These are phyloP conservation scores for Piscicola geometra DNA, from an alignment of 2,888 invertebrate genomes.

Conservation along the genomic window DNA sequence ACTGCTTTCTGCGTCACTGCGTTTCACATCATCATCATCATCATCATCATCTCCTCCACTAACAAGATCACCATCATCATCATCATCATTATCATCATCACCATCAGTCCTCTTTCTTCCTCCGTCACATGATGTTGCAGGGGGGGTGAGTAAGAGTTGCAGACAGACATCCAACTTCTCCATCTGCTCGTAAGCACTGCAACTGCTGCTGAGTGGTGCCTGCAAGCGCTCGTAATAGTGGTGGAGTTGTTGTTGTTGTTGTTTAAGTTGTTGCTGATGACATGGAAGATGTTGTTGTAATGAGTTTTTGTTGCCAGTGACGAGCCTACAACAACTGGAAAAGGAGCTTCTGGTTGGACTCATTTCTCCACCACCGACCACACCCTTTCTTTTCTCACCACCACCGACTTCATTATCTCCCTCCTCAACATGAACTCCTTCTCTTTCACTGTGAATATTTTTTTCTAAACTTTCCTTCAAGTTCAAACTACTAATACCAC, in stretches of 20 bases:
- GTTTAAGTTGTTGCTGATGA: neutral
- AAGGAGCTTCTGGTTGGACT: neutral
- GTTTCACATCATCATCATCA: neutral
- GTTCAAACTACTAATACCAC: neutral
- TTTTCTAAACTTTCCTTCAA: no score
- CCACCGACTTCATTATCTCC: neutral
- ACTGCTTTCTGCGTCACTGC: neutral
- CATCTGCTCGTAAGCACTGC: neutral
- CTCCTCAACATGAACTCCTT: neutral
- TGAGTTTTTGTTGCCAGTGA: no score
- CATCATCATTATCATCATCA: slow-evolving; percentile 30
- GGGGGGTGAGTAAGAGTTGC: no score
- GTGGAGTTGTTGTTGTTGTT: neutral
- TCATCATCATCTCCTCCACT: neutral
- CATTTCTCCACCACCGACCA: neutral
- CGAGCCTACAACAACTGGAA: no score
- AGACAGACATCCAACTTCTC: no score
- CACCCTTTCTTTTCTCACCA: neutral
- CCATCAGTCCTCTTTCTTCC: no score
- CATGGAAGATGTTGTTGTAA: neutral
- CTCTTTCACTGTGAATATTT: no score
- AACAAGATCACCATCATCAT: slow-evolving; percentile 23
- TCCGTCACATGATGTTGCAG: no score
- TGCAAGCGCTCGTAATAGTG: slow-evolving; percentile 5
- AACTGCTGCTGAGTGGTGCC: neutral